Evolutionary conservation across 92 coral and sea anemone species (phyloP).

Genomic region (Blastomussa wellsi): DNA sequence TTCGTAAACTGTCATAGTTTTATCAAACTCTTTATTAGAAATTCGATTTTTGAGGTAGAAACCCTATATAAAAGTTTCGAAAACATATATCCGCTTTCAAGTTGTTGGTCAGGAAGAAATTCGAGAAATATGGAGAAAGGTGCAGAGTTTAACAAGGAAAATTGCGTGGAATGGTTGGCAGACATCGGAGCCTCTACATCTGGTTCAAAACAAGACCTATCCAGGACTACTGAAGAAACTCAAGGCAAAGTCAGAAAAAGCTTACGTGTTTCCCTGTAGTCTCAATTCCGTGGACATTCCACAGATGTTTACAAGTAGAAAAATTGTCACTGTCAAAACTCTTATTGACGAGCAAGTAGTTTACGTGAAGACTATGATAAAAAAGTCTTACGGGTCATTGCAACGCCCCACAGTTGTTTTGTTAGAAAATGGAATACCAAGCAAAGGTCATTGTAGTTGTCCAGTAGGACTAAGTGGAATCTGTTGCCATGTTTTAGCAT

Average conservation of each 20-base stretch:
- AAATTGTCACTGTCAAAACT: slow-evolving; percentile 52
- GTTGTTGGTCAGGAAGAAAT: too few relatives aligned
- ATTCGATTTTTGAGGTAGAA: too few relatives aligned
- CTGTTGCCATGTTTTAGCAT: slow-evolving; percentile 48
- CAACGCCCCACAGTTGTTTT: too few relatives aligned
- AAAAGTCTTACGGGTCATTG: slow-evolving; percentile 45
- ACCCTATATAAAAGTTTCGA: too few relatives aligned
- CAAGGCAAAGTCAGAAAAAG: slow-evolving; percentile 46
- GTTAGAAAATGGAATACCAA: slow-evolving; percentile 41
- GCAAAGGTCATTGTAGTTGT: slow-evolving; percentile 45
- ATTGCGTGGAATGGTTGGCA: too few relatives aligned
- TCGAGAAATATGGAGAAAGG: too few relatives aligned
- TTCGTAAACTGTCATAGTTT: too few relatives aligned
- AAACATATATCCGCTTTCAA: too few relatives aligned
- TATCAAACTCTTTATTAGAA: too few relatives aligned
- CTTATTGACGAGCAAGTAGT: slow-evolving; percentile 16
- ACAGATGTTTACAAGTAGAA: slow-evolving; percentile 54
- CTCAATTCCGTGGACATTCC: slow-evolving; percentile 37
- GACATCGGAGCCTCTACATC: slow-evolving; percentile 43
- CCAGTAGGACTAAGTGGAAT: slow-evolving; percentile 55
- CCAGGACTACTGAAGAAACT: slow-evolving; percentile 37
- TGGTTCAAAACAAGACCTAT: slow-evolving; percentile 48
- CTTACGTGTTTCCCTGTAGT: slow-evolving; percentile 35
- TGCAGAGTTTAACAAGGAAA: too few relatives aligned
- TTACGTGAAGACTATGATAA: slow-evolving; percentile 52